A percentile compares a stretch with the other conserved stretches of the same genome.
Evolutionary conservation across 2,113 vertebrate genomes (phyloP).

Genomic region (Zosterops hypoxanthus): DNA sequence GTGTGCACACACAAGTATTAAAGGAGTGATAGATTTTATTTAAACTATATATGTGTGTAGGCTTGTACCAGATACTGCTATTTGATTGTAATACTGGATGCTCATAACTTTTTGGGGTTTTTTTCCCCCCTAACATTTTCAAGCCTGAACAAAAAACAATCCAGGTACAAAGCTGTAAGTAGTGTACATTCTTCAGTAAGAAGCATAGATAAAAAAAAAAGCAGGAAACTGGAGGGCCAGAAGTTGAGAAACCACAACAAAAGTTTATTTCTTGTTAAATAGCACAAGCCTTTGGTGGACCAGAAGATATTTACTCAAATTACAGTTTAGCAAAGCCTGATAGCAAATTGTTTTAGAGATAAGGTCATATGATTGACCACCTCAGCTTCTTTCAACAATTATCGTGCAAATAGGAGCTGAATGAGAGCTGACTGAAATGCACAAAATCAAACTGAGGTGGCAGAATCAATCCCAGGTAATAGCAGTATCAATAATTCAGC

Average conservation of each 20-base stretch:
- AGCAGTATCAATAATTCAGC: not conserved
- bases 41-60: not conserved
- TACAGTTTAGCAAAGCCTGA: not conserved
- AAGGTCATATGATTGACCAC: not conserved
- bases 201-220: not conserved
- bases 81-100: not conserved
- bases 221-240: not conserved
- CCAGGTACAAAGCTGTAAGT: not conserved
- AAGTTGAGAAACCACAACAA: not conserved
- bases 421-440: not conserved
- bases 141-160: not conserved
- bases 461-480: not conserved
- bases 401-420: not conserved
- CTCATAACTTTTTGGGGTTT: not conserved
- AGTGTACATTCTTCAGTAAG: not conserved
- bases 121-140: not conserved
- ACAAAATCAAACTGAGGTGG: not conserved
- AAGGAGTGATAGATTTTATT: not conserved
- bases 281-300: not conserved
- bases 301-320: not conserved
- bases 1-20: fast-evolving
- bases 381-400: not conserved
- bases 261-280: not conserved
- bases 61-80: not conserved
- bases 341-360: not conserved